phyloP scores from a whole-genome alignment of 2,113 vertebrate species.

The Hyla sarda region DNA sequence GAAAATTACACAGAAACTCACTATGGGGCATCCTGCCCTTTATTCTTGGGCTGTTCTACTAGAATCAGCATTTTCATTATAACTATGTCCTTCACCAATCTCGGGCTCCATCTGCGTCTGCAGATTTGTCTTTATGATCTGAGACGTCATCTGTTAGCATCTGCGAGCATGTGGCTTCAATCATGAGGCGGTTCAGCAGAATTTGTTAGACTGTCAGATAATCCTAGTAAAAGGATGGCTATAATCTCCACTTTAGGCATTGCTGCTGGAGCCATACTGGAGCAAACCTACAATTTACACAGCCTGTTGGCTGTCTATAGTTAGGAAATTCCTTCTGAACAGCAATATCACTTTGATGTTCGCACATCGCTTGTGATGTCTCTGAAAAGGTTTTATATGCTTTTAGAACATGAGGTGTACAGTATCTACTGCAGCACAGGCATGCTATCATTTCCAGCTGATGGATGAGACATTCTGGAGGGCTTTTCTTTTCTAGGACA shows the following conservation, averaged over 20 bases:
- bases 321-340: background rate
- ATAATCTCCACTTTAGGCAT: conserved; percentile 20
- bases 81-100: background rate
- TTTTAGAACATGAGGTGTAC: conserved; percentile 8
- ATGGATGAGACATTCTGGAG: background rate
- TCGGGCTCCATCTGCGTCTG: conserved; percentile 23
- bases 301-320: background rate
- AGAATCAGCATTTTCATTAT: conserved; percentile 10
- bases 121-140: conserved; percentile 31
- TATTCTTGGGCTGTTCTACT: background rate
- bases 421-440: conserved; percentile 1
- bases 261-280: background rate
- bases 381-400: conserved; percentile 24
- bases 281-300: conserved; percentile 25
- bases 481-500: background rate
- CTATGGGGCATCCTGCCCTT: background rate
- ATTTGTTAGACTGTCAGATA: conserved; percentile 40
- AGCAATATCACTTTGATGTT: conserved; percentile 41
- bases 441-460: background rate
- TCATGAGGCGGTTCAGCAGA: conserved; percentile 27
- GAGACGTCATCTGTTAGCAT: conserved; percentile 15
- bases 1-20: background rate
- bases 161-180: conserved; percentile 42
- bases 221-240: conserved; percentile 9
- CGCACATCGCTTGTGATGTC: conserved; percentile 19